Base-by-base conservation (phyloP, 64 coral and sea anemone genomes). In the Actinia tenebrosa region DNA sequence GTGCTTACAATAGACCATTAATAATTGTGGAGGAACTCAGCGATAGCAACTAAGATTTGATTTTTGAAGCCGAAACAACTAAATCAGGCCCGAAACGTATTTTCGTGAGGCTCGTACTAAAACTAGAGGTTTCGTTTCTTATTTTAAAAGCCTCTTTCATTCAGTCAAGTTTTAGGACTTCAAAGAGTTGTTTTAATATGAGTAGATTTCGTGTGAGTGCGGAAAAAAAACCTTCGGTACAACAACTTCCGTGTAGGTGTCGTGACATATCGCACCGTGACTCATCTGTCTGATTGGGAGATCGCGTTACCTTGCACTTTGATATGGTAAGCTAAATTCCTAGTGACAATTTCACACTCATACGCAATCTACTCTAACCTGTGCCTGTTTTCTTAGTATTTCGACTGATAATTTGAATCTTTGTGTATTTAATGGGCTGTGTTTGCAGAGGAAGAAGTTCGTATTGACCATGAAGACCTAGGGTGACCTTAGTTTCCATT, bases 191-290 rank as follows among this genome's bases (percentile, higher is more conserved):
- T 30, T 20, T 16, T 53, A 81, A 45, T 53, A 81, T 45, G 79
- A 81, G 79, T 81, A 81, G 79, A 81, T 81, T 81, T 47, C 79
- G 79, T 81, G 50, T 53, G 79, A 81, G 79, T 75, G 69, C 69
- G 69, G 23, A 75, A 75, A 80, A 81, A 50, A 81, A 37, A 37
- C 30, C 79, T 81, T 81, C 50, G 79, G 50, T 81, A 50, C 79
- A 79, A 79, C 77, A 16, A 81, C 50, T 80, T 80, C 47, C 79
- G 79, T 53, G 79, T 50, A 80, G 79, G 47, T 80, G 43, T 80
- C 44, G 79, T 80, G 79, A 81, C 79, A 20, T 81, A 53, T 20
- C 22, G 79, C 42, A 47, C 79, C 44, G 43, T 19, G 50, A 45
- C 15, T 81, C 79, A 22, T 81, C 79, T 50, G 50, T 81, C 79